phyloP scores from a whole-genome alignment of 2,888 invertebrate genomes.

The Mythimna vitellina region DNA sequence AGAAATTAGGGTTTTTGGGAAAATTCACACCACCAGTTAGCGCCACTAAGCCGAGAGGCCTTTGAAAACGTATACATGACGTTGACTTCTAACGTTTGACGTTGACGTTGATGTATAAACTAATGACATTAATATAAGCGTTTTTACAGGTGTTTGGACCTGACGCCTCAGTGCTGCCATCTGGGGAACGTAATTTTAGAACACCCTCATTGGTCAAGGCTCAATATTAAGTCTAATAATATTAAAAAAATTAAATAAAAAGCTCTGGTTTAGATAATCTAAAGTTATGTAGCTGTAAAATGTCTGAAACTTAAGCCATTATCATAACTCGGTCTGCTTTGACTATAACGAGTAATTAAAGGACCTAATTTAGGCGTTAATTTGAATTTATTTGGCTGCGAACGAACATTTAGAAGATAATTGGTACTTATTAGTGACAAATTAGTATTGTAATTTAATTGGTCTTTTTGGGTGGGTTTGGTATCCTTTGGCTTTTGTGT shows the following conservation, averaged over 20 bases:
- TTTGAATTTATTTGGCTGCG: constrained; percentile 7
- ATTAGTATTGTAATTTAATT: not conserved
- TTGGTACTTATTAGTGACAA: constrained; percentile 5
- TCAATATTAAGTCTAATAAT: too few relatives aligned
- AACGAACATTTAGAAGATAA: not conserved
- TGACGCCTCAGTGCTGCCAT: too few relatives aligned
- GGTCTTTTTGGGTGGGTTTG: not conserved
- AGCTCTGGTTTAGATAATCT: not conserved
- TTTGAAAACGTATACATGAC: too few relatives aligned
- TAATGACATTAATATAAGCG: too few relatives aligned
- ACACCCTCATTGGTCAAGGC: too few relatives aligned
- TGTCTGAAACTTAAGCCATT: not conserved
- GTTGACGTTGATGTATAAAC: too few relatives aligned
- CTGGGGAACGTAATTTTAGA: too few relatives aligned
- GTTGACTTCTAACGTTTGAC: too few relatives aligned
- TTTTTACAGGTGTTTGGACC: too few relatives aligned
- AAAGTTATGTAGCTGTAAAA: not conserved
- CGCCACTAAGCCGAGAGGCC: too few relatives aligned
- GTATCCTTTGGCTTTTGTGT: not conserved
- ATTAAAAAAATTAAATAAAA: not conserved
- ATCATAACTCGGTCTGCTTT: not conserved
- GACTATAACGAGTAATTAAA: constrained; percentile 2
- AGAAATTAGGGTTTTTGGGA: too few relatives aligned
- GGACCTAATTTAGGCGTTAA: constrained; percentile 5
- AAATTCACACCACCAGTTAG: too few relatives aligned